Conservation (phyloP, 2,888 invertebrate species). For the Protodeltote pygarga region DNA sequence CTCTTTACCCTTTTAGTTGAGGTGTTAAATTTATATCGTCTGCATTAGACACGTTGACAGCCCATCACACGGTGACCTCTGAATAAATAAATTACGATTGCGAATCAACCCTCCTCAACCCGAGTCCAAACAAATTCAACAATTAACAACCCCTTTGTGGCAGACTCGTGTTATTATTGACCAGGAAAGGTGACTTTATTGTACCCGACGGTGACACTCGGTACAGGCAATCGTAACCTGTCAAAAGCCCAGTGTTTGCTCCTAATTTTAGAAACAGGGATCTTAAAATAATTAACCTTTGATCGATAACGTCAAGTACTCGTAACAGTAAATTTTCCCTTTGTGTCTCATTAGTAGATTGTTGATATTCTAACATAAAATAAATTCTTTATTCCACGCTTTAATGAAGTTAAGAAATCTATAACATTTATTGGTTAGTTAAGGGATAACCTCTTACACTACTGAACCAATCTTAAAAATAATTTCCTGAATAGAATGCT, state of each 20-base stretch:
- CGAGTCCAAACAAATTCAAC: conserved; percentile 74
- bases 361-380: too few species aligned
- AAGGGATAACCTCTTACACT: too few species aligned
- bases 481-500: too few species aligned
- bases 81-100: conserved; percentile 75
- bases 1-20: conserved; percentile 2
- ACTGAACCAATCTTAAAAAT: too few species aligned
- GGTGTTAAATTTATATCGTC: conserved; percentile 20
- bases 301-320: too few species aligned
- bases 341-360: too few species aligned
- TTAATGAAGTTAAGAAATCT: too few species aligned
- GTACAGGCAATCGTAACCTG: not conserved
- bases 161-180: conserved; percentile 75
- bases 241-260: conserved; percentile 4
- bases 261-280: too few species aligned
- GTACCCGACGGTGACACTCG: conserved; percentile 11
- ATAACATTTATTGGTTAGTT: too few species aligned
- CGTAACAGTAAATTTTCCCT: too few species aligned
- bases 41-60: conserved; percentile 38
- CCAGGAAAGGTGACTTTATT: conserved; percentile 59
- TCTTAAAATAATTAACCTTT: too few species aligned
- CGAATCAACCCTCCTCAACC: conserved; percentile 69
- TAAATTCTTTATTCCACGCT: too few species aligned
- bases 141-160: conserved; percentile 77
- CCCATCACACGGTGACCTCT: conserved; percentile 53